Evolutionary conservation across 2,113 vertebrate species (phyloP).

Genomic region (Antennarius striatus): DNA sequence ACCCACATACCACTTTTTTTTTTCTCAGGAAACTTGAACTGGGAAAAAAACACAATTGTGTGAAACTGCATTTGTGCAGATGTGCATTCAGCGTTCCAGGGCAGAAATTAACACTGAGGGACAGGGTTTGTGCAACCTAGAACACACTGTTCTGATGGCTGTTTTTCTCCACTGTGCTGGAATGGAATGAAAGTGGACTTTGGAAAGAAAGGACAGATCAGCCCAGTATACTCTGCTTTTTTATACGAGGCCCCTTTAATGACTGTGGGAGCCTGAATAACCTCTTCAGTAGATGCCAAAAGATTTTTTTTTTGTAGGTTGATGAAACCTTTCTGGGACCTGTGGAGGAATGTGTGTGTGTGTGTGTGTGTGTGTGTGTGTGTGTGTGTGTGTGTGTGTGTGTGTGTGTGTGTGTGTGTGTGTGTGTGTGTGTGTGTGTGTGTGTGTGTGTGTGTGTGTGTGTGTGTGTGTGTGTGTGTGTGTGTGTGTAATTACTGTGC

Average conservation of each 20-base stretch:
- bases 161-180: conserved; percentile 33
- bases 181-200: conserved; percentile 61
- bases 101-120: conserved; percentile 16
- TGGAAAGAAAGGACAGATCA: conserved; percentile 49
- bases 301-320: conserved; percentile 14
- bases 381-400: background rate
- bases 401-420: background rate
- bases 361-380: background rate
- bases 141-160: conserved; percentile 68
- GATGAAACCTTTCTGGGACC: conserved; percentile 13
- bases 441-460: background rate
- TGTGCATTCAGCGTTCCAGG: conserved; percentile 20
- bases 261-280: conserved; percentile 37
- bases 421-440: background rate
- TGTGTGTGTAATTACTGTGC: background rate
- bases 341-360: conserved; percentile 17
- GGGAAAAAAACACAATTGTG: no score
- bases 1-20: background rate
- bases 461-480: background rate
- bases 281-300: conserved; percentile 48
- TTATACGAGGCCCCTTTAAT: conserved; percentile 27
- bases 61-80: conserved; percentile 10
- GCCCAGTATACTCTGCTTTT: conserved; percentile 16
- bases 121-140: conserved; percentile 33
- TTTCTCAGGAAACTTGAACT: background rate